Conservation (phyloP, 2,113 vertebrate species). For the Prietella phreatophila region DNA sequence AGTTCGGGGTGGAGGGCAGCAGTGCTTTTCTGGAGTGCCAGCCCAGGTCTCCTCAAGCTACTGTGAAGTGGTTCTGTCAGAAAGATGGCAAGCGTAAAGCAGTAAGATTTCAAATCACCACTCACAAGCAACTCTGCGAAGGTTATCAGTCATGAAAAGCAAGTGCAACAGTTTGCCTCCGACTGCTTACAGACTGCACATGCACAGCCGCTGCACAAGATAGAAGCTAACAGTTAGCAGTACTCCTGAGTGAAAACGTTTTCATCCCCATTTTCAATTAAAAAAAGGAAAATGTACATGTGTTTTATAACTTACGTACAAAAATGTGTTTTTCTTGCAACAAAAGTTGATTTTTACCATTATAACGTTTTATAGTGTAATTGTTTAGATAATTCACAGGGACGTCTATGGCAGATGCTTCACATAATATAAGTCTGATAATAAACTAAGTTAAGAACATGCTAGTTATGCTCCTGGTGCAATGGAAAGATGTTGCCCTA, state of each 20-base stretch:
- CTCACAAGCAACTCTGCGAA: neutral
- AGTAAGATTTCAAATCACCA: slow-evolving; percentile 61
- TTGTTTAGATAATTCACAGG: neutral
- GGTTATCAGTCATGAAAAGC: neutral
- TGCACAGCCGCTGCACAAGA: neutral
- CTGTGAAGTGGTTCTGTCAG: slow-evolving; percentile 80
- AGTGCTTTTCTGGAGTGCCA: slow-evolving; percentile 81
- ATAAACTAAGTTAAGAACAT: neutral
- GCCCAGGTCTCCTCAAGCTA: slow-evolving; percentile 78
- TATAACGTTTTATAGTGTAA: neutral
- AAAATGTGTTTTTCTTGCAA: neutral
- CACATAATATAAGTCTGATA: neutral
- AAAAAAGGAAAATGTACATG: neutral
- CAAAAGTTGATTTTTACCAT: neutral
- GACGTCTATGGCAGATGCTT: neutral
- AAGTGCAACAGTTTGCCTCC: neutral
- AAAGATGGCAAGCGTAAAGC: slow-evolving; percentile 73
- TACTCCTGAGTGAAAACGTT: neutral
- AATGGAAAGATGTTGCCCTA: neutral
- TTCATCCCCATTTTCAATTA: neutral
- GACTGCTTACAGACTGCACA: neutral
- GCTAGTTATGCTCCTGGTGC: neutral
- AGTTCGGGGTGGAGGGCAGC: slow-evolving; percentile 82
- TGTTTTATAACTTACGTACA: neutral
- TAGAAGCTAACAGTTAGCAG: neutral